These are phyloP conservation scores for Quadroppia sp. DNA, from an alignment of 2,888 invertebrate genomes.

Conservation along the genomic window DNA sequence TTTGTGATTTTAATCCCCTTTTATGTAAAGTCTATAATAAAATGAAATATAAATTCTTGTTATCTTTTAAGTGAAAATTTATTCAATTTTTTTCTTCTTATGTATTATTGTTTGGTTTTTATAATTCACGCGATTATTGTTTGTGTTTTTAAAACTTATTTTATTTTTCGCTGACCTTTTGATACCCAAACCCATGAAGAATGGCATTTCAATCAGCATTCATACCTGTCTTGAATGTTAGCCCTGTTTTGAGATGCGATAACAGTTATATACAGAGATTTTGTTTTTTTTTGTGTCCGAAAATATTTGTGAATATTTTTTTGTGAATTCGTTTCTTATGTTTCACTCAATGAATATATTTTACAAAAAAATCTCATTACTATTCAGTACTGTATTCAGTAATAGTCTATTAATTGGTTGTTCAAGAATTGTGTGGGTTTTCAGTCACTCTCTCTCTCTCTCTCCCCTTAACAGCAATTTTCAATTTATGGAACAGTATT, in stretches of 20 bases:
- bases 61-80: background rate
- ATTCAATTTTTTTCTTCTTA: background rate
- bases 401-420: background rate
- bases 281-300: background rate
- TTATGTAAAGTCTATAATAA: background rate
- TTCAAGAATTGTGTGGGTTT: constrained; percentile 12
- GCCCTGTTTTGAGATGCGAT: background rate
- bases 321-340: constrained; percentile 8
- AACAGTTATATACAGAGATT: background rate
- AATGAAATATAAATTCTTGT: background rate
- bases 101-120: background rate
- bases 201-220: background rate
- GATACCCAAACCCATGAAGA: background rate
- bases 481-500: background rate
- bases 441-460: background rate
- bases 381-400: constrained; percentile 11
- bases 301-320: background rate
- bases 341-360: constrained; percentile 21
- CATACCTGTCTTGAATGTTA: background rate
- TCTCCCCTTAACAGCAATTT: background rate
- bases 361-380: background rate
- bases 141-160: background rate
- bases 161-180: background rate
- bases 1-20: background rate
- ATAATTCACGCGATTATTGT: background rate